These are phyloP conservation scores for Dolichallabes microphthalmus DNA, from an alignment of 2,113 vertebrate genomes.

Conservation along the genomic window DNA sequence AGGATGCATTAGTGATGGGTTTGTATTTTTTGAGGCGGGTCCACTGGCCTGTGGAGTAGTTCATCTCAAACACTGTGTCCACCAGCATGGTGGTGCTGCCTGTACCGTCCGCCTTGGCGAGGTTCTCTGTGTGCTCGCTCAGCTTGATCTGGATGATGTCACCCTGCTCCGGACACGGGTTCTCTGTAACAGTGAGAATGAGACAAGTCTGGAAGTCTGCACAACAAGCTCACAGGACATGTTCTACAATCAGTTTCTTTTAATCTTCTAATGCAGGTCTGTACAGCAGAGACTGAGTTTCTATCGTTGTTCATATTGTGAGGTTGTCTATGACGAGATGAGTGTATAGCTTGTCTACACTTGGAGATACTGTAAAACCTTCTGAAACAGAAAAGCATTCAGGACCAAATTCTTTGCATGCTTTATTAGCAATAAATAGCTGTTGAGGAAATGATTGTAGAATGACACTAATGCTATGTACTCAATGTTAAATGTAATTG, in stretches of 20 bases:
- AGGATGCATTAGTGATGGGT: conserved; percentile 93
- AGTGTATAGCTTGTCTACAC: not conserved
- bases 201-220: not conserved
- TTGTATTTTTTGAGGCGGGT: conserved; percentile 99
- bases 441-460: not conserved
- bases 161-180: conserved; percentile 97
- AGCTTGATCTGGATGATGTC: conserved; percentile 99
- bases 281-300: not conserved
- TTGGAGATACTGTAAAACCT: not conserved
- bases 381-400: not conserved
- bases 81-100: conserved; percentile 99
- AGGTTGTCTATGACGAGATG: not conserved
- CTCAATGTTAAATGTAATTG: no score
- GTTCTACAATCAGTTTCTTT: not conserved
- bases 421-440: not conserved
- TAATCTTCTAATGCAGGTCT: not conserved
- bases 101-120: conserved; percentile 93
- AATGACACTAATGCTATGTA: no score
- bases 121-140: conserved; percentile 93
- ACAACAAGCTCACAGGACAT: not conserved
- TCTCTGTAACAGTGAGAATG: conserved; percentile 76
- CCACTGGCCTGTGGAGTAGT: conserved; percentile 99
- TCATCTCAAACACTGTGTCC: conserved; percentile 99
- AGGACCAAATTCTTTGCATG: not conserved
- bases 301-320: not conserved